phyloP scores from a whole-genome alignment of 1,140 invertebrate genomes.

The Gryllus bimaculatus region DNA sequence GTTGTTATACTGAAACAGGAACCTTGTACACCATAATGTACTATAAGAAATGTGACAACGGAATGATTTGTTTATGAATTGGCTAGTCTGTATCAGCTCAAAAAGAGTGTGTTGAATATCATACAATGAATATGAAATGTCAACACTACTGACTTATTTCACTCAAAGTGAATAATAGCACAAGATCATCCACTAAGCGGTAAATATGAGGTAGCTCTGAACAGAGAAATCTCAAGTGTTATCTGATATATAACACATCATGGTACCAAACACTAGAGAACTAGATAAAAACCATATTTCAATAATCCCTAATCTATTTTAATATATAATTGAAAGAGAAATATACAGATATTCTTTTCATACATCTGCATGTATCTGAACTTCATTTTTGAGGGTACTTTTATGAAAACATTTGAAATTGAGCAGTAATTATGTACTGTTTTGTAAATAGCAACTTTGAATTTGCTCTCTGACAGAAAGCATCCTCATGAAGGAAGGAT shows the following conservation, averaged over 20 bases:
- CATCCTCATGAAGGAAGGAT: not conserved
- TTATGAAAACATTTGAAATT: not conserved
- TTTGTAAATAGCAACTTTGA: not conserved
- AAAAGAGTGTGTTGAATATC: too few species aligned
- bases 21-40: not conserved
- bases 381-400: not conserved
- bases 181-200: not conserved
- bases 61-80: too few species aligned
- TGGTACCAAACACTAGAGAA: not conserved
- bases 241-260: not conserved
- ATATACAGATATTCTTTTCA: not conserved
- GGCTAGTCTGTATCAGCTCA: too few species aligned
- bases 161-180: not conserved
- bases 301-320: slow-evolving; percentile 2
- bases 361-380: not conserved
- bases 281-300: not conserved
- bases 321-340: not conserved
- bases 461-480: not conserved
- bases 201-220: not conserved
- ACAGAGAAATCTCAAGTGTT: not conserved
- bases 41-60: not conserved
- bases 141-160: not conserved
- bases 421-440: not conserved
- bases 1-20: not conserved
- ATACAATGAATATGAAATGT: too few species aligned